phyloP scores from a whole-genome alignment of 2,113 vertebrate genomes.

The Capra hircus region DNA sequence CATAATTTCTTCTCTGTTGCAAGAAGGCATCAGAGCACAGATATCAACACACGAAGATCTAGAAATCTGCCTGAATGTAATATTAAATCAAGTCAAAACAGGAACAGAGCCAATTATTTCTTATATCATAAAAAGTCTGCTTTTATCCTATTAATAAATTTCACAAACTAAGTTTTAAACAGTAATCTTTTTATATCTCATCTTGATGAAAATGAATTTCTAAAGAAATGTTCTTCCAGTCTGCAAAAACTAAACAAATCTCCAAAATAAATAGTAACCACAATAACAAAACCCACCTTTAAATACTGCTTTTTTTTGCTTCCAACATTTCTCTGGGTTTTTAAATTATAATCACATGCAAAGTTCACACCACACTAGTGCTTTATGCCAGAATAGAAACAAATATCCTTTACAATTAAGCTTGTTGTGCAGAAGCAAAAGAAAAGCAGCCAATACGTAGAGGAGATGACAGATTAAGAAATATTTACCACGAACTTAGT shows the following conservation, averaged over 20 bases:
- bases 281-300: neutral
- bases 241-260: neutral
- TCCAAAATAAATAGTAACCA: neutral
- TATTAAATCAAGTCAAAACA: neutral
- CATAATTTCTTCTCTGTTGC: neutral
- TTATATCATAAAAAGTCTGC: neutral
- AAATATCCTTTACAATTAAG: neutral
- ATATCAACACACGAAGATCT: neutral
- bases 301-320: neutral
- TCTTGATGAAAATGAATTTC: conserved; percentile 19
- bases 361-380: neutral
- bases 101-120: neutral
- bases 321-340: neutral
- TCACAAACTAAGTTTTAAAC: neutral
- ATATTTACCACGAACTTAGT: neutral
- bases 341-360: neutral
- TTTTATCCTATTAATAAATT: neutral
- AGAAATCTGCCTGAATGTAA: neutral
- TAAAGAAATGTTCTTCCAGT: neutral
- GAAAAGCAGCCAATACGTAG: neutral
- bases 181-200: neutral
- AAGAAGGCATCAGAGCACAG: neutral
- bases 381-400: neutral
- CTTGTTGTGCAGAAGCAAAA: neutral
- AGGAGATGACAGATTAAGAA: neutral